Base-by-base conservation (phyloP, 2,113 vertebrate genomes). In the Blennius ocellaris region DNA sequence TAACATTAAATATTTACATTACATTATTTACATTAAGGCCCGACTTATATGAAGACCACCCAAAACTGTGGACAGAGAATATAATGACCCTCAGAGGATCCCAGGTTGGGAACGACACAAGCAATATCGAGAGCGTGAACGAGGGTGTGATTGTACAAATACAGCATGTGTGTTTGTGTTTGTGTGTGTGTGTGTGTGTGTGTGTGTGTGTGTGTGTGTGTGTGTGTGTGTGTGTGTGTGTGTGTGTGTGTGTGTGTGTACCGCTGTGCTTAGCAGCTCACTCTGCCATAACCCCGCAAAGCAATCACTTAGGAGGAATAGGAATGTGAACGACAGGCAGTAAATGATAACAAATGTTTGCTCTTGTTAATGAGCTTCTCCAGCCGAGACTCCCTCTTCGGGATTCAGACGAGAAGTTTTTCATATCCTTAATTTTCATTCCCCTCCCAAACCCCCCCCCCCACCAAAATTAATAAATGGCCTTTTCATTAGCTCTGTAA, bases 1-100 rank as follows among this genome's bases (percentile, higher is more conserved):
- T 74, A 65, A 84, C 49, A 48, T 85, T 72, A 84, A 90, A 89
- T 76, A 89, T 88, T 87, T 79, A 84, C 73, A 72, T 75, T 73
- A 68, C n/a, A n/a, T n/a, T 76, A 89, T 88, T 87, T 79, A 84
- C 73, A 72, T 75, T 73, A 68, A 50, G 70, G 56, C 0, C 0
- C 43, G 58, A 86, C 84, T 63, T 63, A 73, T 37, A 65, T 54
- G 82, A 81, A 62, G 67, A 74, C 69, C 71, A 63, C 70, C 74
- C 59, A 9, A 58, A 41, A 60, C 10, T 71, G 44, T 17, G 12
- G 16, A 36, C 9, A 53, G 38, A 48, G 11, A 48, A 14, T 6
- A 48, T 48, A 48, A n/a, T 48, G 45, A 15, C 45, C 7, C 21
- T 30, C 21, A 30, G 21, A 2, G 21, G 17, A 48, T 53, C 12